A percentile compares a stretch with the other conserved stretches of the same genome.
Conservation (phyloP, 2,797 vertebrate species). For the Muscicapa striata region DNA sequence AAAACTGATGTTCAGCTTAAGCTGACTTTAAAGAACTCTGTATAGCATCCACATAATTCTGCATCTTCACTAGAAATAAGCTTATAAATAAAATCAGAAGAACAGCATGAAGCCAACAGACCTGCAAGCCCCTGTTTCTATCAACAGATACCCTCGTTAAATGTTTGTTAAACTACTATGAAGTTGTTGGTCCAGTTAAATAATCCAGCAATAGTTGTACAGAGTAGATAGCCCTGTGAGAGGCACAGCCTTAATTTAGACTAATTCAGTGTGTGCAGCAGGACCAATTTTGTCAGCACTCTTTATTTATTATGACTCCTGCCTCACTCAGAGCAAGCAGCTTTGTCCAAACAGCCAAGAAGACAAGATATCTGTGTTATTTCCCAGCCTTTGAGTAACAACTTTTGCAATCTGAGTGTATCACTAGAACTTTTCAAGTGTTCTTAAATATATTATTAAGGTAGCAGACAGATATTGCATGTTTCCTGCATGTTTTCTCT, state of each 20-base stretch:
- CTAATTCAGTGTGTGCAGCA: neutral
- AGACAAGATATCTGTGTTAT: neutral
- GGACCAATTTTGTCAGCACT: neutral
- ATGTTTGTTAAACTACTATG: neutral
- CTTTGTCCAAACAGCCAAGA: neutral
- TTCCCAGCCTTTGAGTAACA: neutral
- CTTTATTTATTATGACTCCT: neutral
- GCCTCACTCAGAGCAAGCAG: neutral
- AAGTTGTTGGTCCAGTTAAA: neutral
- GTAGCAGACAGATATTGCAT: neutral
- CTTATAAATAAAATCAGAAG: neutral
- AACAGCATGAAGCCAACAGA: neutral
- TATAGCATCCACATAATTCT: neutral
- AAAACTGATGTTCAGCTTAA: neutral
- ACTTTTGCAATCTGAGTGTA: neutral
- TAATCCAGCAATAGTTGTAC: neutral
- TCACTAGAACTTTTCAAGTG: neutral
- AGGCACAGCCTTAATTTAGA: neutral
- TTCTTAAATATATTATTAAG: conserved; percentile 4
- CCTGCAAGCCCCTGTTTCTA: neutral
- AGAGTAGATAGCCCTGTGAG: neutral
- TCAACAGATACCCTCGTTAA: neutral
- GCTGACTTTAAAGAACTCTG: neutral
- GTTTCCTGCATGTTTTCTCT: neutral
- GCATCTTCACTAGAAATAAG: neutral